Evolutionary conservation across 2,888 invertebrate species (phyloP), one percentile per base, ranked within the genome.

Genomic region (Mactromeris polynyma): DNA sequence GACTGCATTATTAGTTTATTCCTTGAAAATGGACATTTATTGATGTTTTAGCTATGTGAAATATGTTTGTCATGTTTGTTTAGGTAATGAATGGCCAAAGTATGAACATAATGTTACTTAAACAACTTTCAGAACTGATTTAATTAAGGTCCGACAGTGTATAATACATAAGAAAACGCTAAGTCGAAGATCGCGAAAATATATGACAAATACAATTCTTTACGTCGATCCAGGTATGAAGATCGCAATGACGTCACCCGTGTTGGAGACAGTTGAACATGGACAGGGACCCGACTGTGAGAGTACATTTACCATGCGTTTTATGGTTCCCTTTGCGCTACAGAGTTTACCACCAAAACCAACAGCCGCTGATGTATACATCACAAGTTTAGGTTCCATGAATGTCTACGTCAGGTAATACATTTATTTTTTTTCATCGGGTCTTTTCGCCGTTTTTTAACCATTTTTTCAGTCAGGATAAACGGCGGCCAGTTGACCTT

Each of bases 231-330:
- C 81, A 94, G 94, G 88, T 58, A 84, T 86, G 77, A 93, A 93
- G 77, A 94, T 94, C n/a, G 83, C 88, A 0, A 94, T 94, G 94
- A 94, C 94, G 4, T 85, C 92, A 1, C 94, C 94, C 4, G 93
- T 94, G 2, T 26, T 94, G 21, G 89, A 88, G n/a, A 89, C 91
- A 83, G 89, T 93, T 6, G 46, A 77, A 51, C 93, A 93, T 79
- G 93, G 93, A 9, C 88, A 81, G 17, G 93, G 93, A 19, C 93
- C 93, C 31, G 90, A 93, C 84, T 93, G 93, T 88, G 93, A 93
- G 84, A 92, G 91, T 54, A 91, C 89, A 54, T 93, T 93, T 69
- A 89, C 91, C 46, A 86, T 88, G 69, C 69, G 93, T 89, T 93
- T 93, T 79, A 93, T 93, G 93, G 83, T 93, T 0, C 93, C 93